These are phyloP conservation scores for Holothuria leucospilota DNA, from an alignment of 53 echinoderm and acorn worm genomes.

Conservation along the genomic window DNA sequence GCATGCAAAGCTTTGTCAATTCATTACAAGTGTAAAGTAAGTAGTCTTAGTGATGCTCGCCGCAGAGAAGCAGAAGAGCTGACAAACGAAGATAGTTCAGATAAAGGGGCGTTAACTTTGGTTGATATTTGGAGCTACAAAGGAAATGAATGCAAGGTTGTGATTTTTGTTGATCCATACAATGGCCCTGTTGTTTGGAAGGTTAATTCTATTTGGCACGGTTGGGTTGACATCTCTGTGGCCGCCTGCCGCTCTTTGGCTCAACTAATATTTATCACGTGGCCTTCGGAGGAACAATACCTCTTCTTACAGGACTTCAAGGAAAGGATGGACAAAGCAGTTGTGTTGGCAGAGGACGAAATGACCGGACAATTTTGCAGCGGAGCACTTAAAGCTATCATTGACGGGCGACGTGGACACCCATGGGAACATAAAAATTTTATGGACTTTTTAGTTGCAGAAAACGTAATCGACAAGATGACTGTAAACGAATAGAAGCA, in stretches of 20 bases:
- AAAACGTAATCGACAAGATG: conserved; percentile 8
- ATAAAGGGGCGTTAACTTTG: background rate
- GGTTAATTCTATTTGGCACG: conserved; percentile 9
- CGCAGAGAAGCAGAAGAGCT: background rate
- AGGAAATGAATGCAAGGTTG: conserved; percentile 36
- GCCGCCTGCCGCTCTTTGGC: conserved; percentile 8
- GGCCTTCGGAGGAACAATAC: conserved; percentile 20
- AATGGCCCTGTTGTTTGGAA: conserved; percentile 40
- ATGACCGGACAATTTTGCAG: background rate
- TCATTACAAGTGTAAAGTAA: conserved; percentile 4
- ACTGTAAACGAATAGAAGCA: too few species aligned
- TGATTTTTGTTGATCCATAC: conserved; percentile 39
- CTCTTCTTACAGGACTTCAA: background rate
- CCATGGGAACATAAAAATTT: background rate
- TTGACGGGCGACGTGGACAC: conserved; percentile 20
- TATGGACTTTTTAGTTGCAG: conserved; percentile 16
- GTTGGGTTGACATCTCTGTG: conserved; percentile 21
- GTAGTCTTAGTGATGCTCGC: background rate
- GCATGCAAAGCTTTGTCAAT: conserved; percentile 8
- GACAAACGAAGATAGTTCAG: background rate
- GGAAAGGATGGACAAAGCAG: background rate
- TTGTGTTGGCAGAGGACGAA: background rate
- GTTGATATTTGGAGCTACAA: conserved; percentile 51
- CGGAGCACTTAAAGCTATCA: background rate
- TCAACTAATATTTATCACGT: conserved; percentile 34